Base-by-base conservation (phyloP, 2,888 invertebrate species). In the Andricus curvator region DNA sequence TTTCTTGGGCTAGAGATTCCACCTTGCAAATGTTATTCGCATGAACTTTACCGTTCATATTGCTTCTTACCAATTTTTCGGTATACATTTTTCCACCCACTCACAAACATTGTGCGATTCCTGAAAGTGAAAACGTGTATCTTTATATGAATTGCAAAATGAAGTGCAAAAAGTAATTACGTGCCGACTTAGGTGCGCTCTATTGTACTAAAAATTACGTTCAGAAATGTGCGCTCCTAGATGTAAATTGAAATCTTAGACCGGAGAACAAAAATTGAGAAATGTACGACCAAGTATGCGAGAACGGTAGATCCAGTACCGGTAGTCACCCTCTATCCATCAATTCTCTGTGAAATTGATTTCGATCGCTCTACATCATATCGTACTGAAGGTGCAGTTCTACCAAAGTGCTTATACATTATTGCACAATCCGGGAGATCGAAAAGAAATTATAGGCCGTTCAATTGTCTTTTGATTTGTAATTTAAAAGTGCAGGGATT, bases 1-100 rank as follows among this genome's bases (percentile, higher is more conserved):
- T 48, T 70, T 70, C 70, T 70, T 22, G 25, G 11, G 25, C 51
- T 70, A 25, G 29, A 70, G 70, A 70, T 70, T 70, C 70, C 48
- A 70, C 70, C 51, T 48, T 70, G 25, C 48, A 70, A 70, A 70
- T 70, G 70, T 70, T 48, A 70, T 48, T 70, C 70, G 51, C 70
- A 48, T 70, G 70, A 70, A 70, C 70, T 70, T 70, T 70, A 70
- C 70, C 20, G 29, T 51, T 70, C 70, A 29, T 70, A 48, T 22
- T 70, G 70, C 70, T 48, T 22, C 70, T 70, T 70, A 48, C 15
- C 22, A 17, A 48, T 70, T 70, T 70, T 70, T 70, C 29, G 51
- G 48, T 70, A 29, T 29, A 51, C 25, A 70, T 70, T 70, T 25
- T 70, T 70, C 29, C 17, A 29, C 8, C 9, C 44, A 48, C 48